Evolutionary conservation across 2,888 invertebrate species (phyloP), one percentile per base, ranked within the genome.

Genomic region (Drosophila greeni): DNA sequence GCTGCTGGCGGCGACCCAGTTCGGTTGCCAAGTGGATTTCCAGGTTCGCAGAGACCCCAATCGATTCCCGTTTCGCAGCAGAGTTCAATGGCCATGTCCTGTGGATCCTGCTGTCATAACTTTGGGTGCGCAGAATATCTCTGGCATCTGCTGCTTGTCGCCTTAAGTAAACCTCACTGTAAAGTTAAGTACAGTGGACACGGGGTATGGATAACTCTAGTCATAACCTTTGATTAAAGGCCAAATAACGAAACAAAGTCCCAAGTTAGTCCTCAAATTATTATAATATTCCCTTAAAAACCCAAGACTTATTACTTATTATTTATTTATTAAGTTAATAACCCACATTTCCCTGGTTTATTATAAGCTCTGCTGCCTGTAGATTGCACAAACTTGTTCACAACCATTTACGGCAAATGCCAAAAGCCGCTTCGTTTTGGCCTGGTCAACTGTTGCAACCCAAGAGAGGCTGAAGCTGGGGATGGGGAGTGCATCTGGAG

Each of bases 51-150:
- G 42, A 34, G 42, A 34, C 43, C 59, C 14, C 29, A 58, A 59
- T 59, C 43, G 64, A 51, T 65, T 62, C 65, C 33, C 18, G 62
- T 52, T 62, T 37, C 43, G 42, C 65, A 18, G 18, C 43, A 1
- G 52, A 18, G 66, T 67, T 66, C 66, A 66, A 66, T 57, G 66
- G 45, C 66, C 66, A 47, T 51, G 53, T 55, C 48, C 34, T 36
- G 48, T 26, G 42, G 33, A 33, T 67, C 68, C 68, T 66, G 55
- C 36, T 33, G 24, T 20, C 59, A 57, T 42, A 58, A 34, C n/a
- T 42, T 40, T 45, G 43, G 43, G 26, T 29, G 43, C 7, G 43
- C 43, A 12, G 16, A 12, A 20, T 31, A 14, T 40, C 14, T 40
- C 18, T 20, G 29, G 42, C 40, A 49, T 31, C 49, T 43, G 39